Conservation (phyloP, 1,140 invertebrate genomes). For the Ectropis grisescens region DNA sequence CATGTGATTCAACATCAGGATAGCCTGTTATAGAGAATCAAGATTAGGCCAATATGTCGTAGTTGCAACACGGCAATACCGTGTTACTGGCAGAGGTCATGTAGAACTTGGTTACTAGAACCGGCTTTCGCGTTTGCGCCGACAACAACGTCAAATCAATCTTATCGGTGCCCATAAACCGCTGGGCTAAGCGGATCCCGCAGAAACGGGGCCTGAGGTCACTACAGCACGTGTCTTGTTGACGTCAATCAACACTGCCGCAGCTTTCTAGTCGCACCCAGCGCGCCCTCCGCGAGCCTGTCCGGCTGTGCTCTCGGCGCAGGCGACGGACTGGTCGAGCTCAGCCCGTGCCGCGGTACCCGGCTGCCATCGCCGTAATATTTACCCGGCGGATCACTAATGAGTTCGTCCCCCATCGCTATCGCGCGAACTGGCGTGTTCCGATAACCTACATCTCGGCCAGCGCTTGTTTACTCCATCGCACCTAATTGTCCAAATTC, state of each 20-base stretch:
- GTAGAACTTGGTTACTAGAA: too few species aligned
- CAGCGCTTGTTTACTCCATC: conserved; percentile 23
- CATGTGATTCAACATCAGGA: too few species aligned
- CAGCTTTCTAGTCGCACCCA: conserved; percentile 18
- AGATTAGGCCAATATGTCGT: too few species aligned
- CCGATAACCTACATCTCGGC: conserved; percentile 33
- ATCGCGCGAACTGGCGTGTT: conserved; percentile 11
- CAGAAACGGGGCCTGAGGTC: conserved; percentile 22
- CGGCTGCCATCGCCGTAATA: conserved; percentile 5
- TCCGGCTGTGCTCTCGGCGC: too few species aligned
- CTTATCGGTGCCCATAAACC: conserved; percentile 10
- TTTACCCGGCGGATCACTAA: conserved; percentile 12
- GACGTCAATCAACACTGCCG: conserved; percentile 21
- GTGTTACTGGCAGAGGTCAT: too few species aligned
- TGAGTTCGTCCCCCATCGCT: conserved; percentile 11
- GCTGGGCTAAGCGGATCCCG: conserved; percentile 12
- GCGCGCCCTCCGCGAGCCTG: too few species aligned
- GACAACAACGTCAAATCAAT: conserved; percentile 10
- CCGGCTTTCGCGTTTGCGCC: too few species aligned
- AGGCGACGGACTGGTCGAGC: too few species aligned
- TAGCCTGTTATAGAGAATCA: too few species aligned
- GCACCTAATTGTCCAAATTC: conserved; percentile 30
- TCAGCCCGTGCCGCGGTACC: too few species aligned
- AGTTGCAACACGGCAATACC: too few species aligned
- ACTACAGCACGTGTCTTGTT: conserved; percentile 18